These are phyloP conservation scores for Clarias platycephalus DNA, from an alignment of 2,797 vertebrate species.

Conservation along the genomic window DNA sequence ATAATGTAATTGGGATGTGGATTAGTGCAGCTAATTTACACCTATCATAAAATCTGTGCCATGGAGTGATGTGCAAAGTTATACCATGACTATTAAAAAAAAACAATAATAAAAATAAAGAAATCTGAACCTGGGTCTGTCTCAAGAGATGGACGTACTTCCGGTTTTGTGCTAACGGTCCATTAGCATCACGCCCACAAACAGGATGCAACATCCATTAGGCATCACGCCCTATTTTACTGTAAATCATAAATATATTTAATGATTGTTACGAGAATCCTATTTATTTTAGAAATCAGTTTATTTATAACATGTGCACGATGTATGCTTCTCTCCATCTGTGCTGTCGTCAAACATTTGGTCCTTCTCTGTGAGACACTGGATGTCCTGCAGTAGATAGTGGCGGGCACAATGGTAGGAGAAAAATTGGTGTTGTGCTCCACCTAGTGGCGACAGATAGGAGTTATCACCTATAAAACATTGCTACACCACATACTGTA, in stretches of 20 bases:
- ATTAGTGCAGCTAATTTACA: not conserved
- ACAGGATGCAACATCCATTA: not conserved
- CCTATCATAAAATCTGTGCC: not conserved
- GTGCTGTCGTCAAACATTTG: not conserved
- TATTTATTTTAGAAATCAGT: not conserved
- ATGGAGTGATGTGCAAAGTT: not conserved
- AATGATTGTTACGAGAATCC: not conserved
- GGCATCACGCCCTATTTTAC: not conserved
- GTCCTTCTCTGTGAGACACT: not conserved
- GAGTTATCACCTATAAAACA: not conserved
- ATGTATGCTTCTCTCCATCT: not conserved
- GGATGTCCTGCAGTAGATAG: not conserved
- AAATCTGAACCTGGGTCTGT: not conserved
- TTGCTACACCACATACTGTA: not conserved
- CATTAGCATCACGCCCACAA: not conserved
- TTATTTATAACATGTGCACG: not conserved
- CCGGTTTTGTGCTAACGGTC: not conserved
- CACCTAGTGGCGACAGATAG: slow-evolving; percentile 29
- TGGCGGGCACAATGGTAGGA: not conserved
- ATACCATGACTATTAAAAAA: not conserved
- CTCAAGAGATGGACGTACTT: not conserved
- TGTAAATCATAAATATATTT: not conserved
- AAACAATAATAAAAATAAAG: not conserved
- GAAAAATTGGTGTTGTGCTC: slow-evolving; percentile 16
- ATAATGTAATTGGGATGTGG: not conserved